Evolutionary conservation across 2,113 vertebrate species (phyloP).

Genomic region (Petaurus breviceps): DNA sequence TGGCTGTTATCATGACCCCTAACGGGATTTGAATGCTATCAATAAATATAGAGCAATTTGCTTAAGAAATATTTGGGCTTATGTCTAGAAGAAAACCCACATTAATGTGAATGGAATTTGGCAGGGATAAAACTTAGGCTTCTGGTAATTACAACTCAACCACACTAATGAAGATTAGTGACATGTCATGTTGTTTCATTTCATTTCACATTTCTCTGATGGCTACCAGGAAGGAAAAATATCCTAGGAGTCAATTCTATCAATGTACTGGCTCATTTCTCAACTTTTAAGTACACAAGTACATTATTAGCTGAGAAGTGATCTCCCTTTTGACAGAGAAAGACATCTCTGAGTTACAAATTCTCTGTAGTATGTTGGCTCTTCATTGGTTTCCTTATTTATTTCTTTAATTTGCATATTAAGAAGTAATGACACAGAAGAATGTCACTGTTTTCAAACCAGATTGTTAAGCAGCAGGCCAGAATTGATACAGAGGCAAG

Average conservation of each 20-base stretch:
- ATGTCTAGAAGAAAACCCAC: not conserved
- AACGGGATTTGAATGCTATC: slow-evolving; percentile 19
- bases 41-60: not conserved
- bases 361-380: slow-evolving; percentile 4
- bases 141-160: not conserved
- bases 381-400: not conserved
- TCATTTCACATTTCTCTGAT: not conserved
- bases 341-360: not conserved
- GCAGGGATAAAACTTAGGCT: not conserved
- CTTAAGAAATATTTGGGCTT: not conserved
- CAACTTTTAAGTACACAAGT: not conserved
- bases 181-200: not conserved
- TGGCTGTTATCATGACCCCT: not conserved
- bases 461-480: not conserved
- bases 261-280: not conserved
- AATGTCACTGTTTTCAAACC: not conserved
- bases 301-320: slow-evolving; percentile 10
- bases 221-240: not conserved
- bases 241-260: not conserved
- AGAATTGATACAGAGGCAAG: not conserved
- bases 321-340: not conserved
- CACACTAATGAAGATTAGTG: slow-evolving; percentile 4
- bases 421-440: not conserved
- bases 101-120: slow-evolving; percentile 5
- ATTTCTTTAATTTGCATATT: slow-evolving; percentile 10